Base-by-base conservation (phyloP, 1,140 invertebrate genomes). In the Zaprionus lachaisei region DNA sequence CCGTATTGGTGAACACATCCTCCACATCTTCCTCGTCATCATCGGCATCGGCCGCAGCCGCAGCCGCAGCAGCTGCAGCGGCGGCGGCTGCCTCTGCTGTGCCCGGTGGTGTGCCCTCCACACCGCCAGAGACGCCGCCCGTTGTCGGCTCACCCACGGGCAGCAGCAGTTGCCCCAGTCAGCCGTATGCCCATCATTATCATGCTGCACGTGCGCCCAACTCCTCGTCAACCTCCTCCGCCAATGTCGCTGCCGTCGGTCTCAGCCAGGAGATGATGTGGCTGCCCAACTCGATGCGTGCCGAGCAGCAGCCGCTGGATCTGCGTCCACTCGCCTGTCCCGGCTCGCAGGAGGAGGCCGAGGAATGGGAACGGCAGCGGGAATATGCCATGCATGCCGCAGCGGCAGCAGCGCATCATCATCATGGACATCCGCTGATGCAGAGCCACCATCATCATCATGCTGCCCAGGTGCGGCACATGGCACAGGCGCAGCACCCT, bases 221-320 rank as follows among this genome's bases (percentile, higher is more conserved):
- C 12, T 44, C 74, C 9, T 93, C 92, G 38, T 51, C 47, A 14
- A 24, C 47, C 3, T 63, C 95, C 95, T 79, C 96, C 31, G 58
- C 63, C 15, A 68, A 77, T 95, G 31, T 97, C 95, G 12, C 83
- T 11, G 79, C 82, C 20, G 96, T 97, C 95, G n/a, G 91, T 12
- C 74, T 95, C 9, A 93, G 94, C 68, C 95, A 96, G 60, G 95
- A 96, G 74, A 96, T 97, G 93, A 94, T 96, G 80, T 97, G 96
- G 96, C 92, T 96, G 41, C 95, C 96, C 5, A 95, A 95, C 72
- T 93, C 94, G 4, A 94, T 96, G 81, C 94, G 96, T 22, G 94
- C 94, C 47, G 97, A 97, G 75, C 96, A 96, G 2, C 94, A 97
- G 83, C 97, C 97, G 0, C 92, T 98, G 15, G 97, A 98, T 83